Percentiles rank a stretch among this genome's conserved stretches.
These are phyloP conservation scores for Abrostola triplasia DNA, from an alignment of 2,888 invertebrate species.

Conservation along the genomic window DNA sequence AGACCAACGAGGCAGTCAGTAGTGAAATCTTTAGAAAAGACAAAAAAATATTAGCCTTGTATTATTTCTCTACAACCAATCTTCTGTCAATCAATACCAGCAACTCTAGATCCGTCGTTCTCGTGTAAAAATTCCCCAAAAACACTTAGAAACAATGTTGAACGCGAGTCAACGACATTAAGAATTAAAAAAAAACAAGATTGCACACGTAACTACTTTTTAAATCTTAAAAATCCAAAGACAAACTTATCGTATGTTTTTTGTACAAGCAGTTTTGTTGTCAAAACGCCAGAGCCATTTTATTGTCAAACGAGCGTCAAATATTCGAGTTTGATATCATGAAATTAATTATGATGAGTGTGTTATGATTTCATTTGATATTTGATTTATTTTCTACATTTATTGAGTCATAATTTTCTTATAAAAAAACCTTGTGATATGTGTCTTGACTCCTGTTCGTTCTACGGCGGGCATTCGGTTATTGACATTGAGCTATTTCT, in stretches of 20 bases:
- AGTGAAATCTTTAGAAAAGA: too few species aligned
- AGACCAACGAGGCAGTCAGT: too few species aligned
- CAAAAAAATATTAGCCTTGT: too few species aligned
- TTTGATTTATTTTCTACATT: conserved; percentile 43
- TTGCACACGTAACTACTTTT: conserved; percentile 66
- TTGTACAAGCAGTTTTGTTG: conserved; percentile 31
- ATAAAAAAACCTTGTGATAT: conserved; percentile 7
- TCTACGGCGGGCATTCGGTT: neutral
- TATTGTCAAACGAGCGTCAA: conserved; percentile 24
- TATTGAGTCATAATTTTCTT: conserved; percentile 21
- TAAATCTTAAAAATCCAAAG: conserved; percentile 43
- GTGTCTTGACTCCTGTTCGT: neutral
- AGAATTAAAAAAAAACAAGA: conserved; percentile 32
- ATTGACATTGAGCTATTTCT: neutral
- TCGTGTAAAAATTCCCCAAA: conserved; percentile 28
- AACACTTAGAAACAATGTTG: conserved; percentile 15
- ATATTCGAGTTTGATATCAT: conserved; percentile 24
- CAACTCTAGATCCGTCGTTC: conserved; percentile 5
- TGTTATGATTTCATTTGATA: conserved; percentile 41
- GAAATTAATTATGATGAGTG: conserved; percentile 37
- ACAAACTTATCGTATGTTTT: conserved; percentile 32
- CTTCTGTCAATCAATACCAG: too few species aligned
- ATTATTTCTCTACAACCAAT: too few species aligned
- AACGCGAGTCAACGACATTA: conserved; percentile 46
- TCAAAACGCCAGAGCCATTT: conserved; percentile 48